These are phyloP conservation scores for Heliconius charithonia DNA, from an alignment of 2,888 invertebrate genomes.

Conservation along the genomic window DNA sequence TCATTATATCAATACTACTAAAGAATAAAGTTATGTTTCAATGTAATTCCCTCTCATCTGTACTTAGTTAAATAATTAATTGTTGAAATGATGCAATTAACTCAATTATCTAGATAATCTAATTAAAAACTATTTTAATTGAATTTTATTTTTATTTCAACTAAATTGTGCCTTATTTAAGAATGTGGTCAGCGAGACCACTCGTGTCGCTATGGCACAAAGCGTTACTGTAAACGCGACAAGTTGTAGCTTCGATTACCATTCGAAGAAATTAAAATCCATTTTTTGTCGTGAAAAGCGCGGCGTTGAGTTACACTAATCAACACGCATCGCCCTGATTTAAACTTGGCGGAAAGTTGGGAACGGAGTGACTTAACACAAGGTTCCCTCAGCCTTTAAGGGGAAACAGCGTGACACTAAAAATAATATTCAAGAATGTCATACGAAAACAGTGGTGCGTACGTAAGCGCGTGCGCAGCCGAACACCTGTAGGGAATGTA, in stretches of 20 bases:
- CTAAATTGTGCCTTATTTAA: slow-evolving; percentile 15
- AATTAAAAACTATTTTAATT: slow-evolving; percentile 1
- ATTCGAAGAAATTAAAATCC: no score
- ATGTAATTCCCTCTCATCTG: neutral
- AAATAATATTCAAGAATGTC: slow-evolving; percentile 18
- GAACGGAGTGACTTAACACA: no score
- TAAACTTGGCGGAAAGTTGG: no score
- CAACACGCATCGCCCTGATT: no score
- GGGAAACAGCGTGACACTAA: no score
- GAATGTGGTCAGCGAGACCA: slow-evolving; percentile 8
- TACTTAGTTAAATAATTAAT: neutral
- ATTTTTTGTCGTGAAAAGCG: no score
- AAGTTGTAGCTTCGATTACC: no score
- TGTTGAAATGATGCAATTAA: neutral
- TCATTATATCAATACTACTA: neutral
- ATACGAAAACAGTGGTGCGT: slow-evolving; percentile 26
- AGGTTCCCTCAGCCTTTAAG: no score
- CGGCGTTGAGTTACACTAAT: no score
- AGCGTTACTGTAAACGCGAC: no score
- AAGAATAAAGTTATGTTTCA: neutral
- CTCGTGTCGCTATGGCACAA: no score
- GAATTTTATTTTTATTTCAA: neutral
- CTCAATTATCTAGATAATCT: neutral
- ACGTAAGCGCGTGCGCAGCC: slow-evolving; percentile 39
- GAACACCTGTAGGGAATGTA: slow-evolving; percentile 49